Base-by-base conservation (phyloP, 1,140 invertebrate species). In the Heliconius melpomene region DNA sequence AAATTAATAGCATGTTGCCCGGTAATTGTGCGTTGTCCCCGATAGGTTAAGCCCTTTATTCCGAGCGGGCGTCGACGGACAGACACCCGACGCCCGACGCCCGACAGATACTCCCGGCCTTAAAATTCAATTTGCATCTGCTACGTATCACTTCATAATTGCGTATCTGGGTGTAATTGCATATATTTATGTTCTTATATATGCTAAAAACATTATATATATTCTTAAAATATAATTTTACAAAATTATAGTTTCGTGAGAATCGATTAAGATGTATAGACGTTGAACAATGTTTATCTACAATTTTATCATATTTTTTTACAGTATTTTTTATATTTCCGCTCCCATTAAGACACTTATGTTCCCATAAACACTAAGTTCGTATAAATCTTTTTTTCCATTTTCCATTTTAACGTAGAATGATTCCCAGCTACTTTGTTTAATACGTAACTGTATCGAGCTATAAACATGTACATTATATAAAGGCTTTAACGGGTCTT, bases 121-220 rank as follows among this genome's bases (percentile, higher is more conserved):
- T 66, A 66, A 66, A 66, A 66, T 66, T 66, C 60, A 66, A 66
- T 66, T 66, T 66, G 60, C 26, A 29, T 29, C 26, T 8, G 60
- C 60, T 66, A 66, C 60, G 13, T 66, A 66, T 66, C 60, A 29
- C 60, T 66, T 29, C 5, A 66, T 66, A 66, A 66, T 66, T 66
- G 60, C 60, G 29, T 66, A 29, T 66, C 3, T 66, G 5, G 9
- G 23, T 66, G 23, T 66, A 66, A 66, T 26, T 66, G 23, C 60
- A 66, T 2, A 66, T 29, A 66, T n/a, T 16, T 57, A 23, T 2
- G 3, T 57, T 3, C n/a, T 3, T 23, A 57, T n/a, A 57, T 57
- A 57, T 57, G n/a, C 18, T 11, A 13, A 5, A 13, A 40, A 8
- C 40, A 32, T 29, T 29, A 29, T 29, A 29, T 29, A 29, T 29